Evolutionary conservation across 2,113 vertebrate species (phyloP).

Genomic region (Chinchilla lanigera): DNA sequence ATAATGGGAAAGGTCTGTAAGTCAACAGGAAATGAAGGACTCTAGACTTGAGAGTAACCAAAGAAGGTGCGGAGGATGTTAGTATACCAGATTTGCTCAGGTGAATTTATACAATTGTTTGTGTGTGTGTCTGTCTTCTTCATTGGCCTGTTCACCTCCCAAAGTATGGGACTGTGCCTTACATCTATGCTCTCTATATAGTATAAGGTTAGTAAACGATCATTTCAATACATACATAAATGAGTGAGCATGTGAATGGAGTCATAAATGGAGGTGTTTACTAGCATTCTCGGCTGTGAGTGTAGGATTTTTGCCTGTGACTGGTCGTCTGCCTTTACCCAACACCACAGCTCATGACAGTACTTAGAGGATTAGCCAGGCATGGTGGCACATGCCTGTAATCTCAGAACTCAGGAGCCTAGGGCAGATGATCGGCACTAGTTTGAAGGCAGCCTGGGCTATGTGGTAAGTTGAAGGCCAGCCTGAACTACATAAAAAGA

Average conservation of each 20-base stretch:
- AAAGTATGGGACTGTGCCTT: not conserved
- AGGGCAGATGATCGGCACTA: not conserved
- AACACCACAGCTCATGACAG: constrained; percentile 48
- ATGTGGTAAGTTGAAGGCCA: not conserved
- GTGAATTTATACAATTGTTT: not conserved
- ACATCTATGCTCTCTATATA: not conserved
- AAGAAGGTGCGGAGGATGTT: not conserved
- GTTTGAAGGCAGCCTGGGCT: not conserved
- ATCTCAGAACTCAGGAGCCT: not conserved
- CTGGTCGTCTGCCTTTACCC: constrained; percentile 43
- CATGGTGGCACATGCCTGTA: no score
- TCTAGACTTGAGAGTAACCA: not conserved
- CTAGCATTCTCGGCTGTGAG: not conserved
- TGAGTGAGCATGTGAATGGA: not conserved
- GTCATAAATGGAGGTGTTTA: not conserved
- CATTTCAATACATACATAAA: not conserved
- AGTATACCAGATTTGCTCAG: not conserved
- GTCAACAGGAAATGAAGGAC: not conserved
- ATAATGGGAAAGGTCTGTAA: not conserved
- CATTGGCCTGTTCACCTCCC: not conserved
- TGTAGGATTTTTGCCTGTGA: not conserved
- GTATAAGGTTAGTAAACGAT: not conserved
- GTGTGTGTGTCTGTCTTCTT: not conserved
- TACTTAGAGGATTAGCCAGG: constrained; percentile 7
- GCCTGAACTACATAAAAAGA: not conserved